These are phyloP conservation scores for Mnemiopsis leidyi DNA, from an alignment of 37 sponge, comb jelly and placozoan genomes.

Conservation along the genomic window DNA sequence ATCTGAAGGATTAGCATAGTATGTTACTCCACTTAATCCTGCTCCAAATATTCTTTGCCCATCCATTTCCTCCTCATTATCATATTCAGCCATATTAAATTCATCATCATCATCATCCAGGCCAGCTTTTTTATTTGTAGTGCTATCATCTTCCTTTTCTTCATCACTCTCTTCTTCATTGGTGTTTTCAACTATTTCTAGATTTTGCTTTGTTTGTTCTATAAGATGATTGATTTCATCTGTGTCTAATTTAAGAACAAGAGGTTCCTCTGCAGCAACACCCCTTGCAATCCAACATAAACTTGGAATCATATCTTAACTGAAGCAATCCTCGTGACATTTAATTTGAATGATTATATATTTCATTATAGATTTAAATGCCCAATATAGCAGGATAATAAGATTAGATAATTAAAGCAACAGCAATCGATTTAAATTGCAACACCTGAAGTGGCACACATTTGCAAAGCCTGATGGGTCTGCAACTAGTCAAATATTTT, in stretches of 20 bases:
- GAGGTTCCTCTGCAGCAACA: constrained; percentile 39
- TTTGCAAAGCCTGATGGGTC: too few species aligned
- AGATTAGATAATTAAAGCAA: too few species aligned
- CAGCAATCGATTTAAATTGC: too few species aligned
- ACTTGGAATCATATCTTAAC: constrained; percentile 57
- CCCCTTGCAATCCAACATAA: constrained; percentile 47
- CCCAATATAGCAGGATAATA: too few species aligned
- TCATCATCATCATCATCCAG: neutral
- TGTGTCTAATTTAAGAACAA: neutral
- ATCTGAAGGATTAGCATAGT: constrained; percentile 77
- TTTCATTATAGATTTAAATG: too few species aligned
- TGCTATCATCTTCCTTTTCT: neutral
- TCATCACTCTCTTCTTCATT: constrained; percentile 14
- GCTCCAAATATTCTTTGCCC: constrained; percentile 59
- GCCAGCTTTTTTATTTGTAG: neutral
- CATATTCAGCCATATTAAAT: constrained; percentile 58
- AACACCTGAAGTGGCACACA: too few species aligned
- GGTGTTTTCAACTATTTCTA: neutral
- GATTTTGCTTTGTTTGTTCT: neutral
- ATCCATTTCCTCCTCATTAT: constrained; percentile 41
- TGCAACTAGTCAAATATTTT: too few species aligned
- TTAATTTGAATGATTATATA: too few species aligned
- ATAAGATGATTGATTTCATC: constrained; percentile 53
- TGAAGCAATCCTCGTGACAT: too few species aligned
- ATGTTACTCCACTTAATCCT: constrained; percentile 74